Evolutionary conservation across 1,140 invertebrate genomes (phyloP), one percentile per base, ranked within the genome.

Genomic region (Bombus vancouverensis): DNA sequence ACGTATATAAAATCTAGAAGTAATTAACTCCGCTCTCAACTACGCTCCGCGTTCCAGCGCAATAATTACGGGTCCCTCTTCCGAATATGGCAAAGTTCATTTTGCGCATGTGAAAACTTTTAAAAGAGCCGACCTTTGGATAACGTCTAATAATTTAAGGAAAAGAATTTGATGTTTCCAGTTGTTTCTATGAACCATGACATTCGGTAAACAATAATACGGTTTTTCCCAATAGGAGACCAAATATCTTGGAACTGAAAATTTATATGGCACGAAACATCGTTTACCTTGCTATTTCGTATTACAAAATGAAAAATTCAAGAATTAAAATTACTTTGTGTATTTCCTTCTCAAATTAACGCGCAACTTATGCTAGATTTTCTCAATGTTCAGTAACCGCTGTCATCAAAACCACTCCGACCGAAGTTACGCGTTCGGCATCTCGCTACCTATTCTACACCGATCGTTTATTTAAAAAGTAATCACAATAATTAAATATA

Each of bases 21-120:
- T 85, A 85, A 85, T 85, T 79, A 80, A 73, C 82, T 62, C 1
- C 53, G 28, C 77, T 53, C 70, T 80, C 68, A 37, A 8, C 39
- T 13, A 25, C 2, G 53, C 59, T 47, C 81, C 9, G 13, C 6
- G 81, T 25, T 18, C 13, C 32, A 28, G 37, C 10, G 22, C 73
- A 68, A 18, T 71, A 62, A 70, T 79, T 57, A 79, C 57, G 34
- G 53, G 32, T 47, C 72, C 34, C 25, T 32, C 42, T 25, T 59
- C 44, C 44, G 18, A n/a, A 62, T 39, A 12, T 73, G 39, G 6
- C 4, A 66, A 82, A 66, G 32, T 79, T 68, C 34, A 25, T 78
- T n/a, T 22, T 34, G 25, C 13, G 25, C 4, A 28, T 53, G 73
- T 13, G 32, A 12, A 53, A 22, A 53, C 9, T 75, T 53, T 34